Evolutionary conservation across 2,113 vertebrate species (phyloP).

Genomic region (Otolemur garnettii): DNA sequence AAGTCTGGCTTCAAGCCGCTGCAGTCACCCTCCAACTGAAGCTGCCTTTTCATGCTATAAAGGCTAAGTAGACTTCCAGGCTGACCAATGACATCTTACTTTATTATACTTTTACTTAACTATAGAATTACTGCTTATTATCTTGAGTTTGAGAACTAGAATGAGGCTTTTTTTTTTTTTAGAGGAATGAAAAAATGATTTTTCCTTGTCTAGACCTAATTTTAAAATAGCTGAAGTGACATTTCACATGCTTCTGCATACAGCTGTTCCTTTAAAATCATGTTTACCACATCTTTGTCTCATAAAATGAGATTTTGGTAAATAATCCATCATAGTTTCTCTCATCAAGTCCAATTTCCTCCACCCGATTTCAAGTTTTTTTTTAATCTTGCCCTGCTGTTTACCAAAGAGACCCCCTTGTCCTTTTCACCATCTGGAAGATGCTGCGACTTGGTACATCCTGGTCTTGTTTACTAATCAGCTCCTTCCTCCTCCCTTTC

Average conservation of each 20-base stretch:
- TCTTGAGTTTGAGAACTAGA: background rate
- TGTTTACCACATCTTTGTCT: background rate
- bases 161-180: background rate
- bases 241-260: constrained; percentile 14
- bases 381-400: constrained; percentile 3
- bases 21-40: rapidly evolving
- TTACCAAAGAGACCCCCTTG: background rate
- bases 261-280: background rate
- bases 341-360: constrained; percentile 20
- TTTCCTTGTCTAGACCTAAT: background rate
- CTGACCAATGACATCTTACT: background rate
- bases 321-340: constrained; percentile 10
- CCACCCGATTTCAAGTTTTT: constrained; percentile 9
- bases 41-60: background rate
- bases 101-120: constrained; percentile 22
- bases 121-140: background rate
- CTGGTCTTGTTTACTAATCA: constrained; percentile 33
- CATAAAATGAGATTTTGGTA: background rate
- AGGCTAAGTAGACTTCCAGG: background rate
- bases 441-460: background rate
- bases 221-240: constrained; percentile 11
- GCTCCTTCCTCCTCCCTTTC: background rate
- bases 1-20: background rate
- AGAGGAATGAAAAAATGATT: background rate
- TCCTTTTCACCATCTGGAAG: background rate